phyloP scores from a whole-genome alignment of 1,140 invertebrate species.

The Drosophila pseudoobscura region DNA sequence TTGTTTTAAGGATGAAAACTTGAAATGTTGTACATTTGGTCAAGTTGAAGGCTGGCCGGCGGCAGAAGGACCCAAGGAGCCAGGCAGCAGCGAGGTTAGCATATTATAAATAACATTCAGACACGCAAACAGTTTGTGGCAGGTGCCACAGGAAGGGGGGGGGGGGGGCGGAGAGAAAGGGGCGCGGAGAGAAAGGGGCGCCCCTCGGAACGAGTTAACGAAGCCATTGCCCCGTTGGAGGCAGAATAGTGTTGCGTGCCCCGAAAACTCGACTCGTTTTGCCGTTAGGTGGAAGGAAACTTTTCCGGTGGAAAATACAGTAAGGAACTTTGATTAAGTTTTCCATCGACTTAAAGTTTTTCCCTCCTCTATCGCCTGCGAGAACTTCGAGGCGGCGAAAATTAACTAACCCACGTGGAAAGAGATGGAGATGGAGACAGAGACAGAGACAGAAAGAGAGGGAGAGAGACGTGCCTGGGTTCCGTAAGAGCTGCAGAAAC shows the following conservation, averaged over 20 bases:
- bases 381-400: constrained; percentile 52
- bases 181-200: neutral
- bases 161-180: neutral
- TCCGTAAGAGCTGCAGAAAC: constrained; percentile 39
- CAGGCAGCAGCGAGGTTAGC: constrained; percentile 19
- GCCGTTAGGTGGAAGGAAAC: constrained; percentile 23
- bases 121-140: constrained; percentile 73
- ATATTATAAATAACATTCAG: constrained; percentile 77
- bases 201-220: constrained; percentile 61
- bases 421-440: constrained; percentile 15
- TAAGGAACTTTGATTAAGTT: constrained; percentile 76
- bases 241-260: constrained; percentile 59
- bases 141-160: constrained; percentile 38
- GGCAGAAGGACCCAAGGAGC: neutral
- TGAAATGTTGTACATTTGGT: constrained; percentile 54
- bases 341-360: constrained; percentile 70
- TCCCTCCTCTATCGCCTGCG: constrained; percentile 14
- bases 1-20: constrained; percentile 21
- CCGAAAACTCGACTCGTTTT: constrained; percentile 34
- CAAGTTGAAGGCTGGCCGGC: constrained; percentile 60
- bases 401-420: constrained; percentile 67
- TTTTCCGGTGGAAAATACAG: constrained; percentile 34
- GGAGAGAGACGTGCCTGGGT: constrained; percentile 50
- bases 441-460: neutral
- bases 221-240: constrained; percentile 38